Base-by-base conservation (phyloP, 2,888 invertebrate genomes). In the Cremastinae sp. region DNA sequence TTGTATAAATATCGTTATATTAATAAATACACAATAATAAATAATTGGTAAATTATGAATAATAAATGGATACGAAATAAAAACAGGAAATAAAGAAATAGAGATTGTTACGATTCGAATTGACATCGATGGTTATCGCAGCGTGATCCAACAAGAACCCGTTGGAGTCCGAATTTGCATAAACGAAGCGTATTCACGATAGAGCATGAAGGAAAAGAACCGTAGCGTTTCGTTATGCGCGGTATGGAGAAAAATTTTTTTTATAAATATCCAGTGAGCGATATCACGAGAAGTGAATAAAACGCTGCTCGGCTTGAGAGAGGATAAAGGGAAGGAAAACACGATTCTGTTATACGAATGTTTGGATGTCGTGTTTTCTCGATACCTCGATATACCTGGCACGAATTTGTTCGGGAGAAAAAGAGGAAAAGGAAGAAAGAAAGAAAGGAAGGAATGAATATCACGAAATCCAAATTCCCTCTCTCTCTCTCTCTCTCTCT, bases 321-420 rank as follows among this genome's bases (percentile, higher is more conserved):
- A 22, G 45, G 35, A 51, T 14, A 8, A 3, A 7, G 20, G 10
- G 53, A 9, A 20, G n/a, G 9, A 51, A 65, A 41, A 58, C 14
- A 49, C 22, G 41, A 28, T 53, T 43, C 41, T 16, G 61, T 35
- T 65, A 20, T 62, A 41, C 53, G 56, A 55, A 76, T 73, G 72
- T 76, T 39, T 5, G 64, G 72, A 76, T 76, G 72, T 73, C 75
- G 68, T 72, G 75, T 72, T 76, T 69, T 64, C 64, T 58, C 69
- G 51, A 74, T 74, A 69, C 59, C 64, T 37, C 59, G 72, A 53
- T 22, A 72, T 76, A 59, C 76, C 76, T 76, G 76, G 76, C 53
- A 76, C 76, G 64, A 53, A 18, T 3, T 51, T 35, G 43, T 18
- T 61, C 51, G 43, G 49, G 49, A 59, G 51, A 65, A 37, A n/a